Percentiles rank a stretch among this genome's conserved stretches.
These are phyloP conservation scores for Pardalotus punctatus DNA, from an alignment of 2,113 vertebrate genomes.

Conservation along the genomic window DNA sequence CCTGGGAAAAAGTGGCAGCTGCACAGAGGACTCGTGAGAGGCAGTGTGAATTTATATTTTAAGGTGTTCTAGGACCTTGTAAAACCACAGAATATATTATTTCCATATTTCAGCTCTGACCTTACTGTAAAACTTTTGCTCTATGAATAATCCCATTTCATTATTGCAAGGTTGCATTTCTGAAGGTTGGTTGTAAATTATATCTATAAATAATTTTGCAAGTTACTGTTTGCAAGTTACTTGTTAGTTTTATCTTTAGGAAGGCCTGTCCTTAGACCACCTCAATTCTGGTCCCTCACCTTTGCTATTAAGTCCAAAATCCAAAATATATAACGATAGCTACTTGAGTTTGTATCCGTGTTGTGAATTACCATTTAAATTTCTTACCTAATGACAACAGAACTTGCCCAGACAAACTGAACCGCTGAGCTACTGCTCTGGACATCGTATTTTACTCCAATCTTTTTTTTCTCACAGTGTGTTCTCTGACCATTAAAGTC, in stretches of 20 bases:
- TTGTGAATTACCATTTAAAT: neutral
- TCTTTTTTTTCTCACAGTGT: neutral
- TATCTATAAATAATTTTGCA: constrained; percentile 12
- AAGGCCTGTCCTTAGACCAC: neutral
- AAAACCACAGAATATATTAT: constrained; percentile 41
- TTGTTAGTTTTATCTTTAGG: neutral
- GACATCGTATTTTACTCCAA: neutral
- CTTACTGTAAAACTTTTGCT: constrained; percentile 10
- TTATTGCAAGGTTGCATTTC: constrained; percentile 49
- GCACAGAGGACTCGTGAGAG: neutral
- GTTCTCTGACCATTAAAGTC: neutral
- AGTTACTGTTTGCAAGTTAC: constrained; percentile 5
- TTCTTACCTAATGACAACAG: neutral
- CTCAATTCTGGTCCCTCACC: neutral
- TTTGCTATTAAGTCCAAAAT: neutral
- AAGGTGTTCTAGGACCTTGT: neutral
- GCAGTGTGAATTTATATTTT: neutral
- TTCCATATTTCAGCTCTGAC: constrained; percentile 51
- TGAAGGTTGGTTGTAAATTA: constrained; percentile 56
- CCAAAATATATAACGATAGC: neutral
- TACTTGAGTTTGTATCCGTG: neutral
- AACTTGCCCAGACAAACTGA: neutral
- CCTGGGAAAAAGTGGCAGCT: neutral
- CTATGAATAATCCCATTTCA: constrained; percentile 42
- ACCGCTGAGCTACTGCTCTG: neutral